A percentile compares a stretch with the other conserved stretches of the same genome.
Conservation (phyloP, 2,888 invertebrate genomes). For the Omphaloscelis lunosa region DNA sequence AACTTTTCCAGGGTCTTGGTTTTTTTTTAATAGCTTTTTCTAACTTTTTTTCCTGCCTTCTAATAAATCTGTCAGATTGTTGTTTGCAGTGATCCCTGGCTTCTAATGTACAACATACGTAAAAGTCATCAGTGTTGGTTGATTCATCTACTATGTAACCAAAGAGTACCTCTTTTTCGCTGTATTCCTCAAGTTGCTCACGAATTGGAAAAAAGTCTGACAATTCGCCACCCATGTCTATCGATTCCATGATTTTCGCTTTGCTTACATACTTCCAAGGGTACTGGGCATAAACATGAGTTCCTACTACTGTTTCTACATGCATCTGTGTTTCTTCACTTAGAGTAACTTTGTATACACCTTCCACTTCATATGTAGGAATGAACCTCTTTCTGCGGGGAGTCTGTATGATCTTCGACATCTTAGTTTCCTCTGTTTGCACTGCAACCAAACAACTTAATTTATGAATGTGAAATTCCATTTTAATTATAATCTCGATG, state of each 20-base stretch:
- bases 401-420: slow-evolving; percentile 68
- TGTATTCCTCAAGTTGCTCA: slow-evolving; percentile 81
- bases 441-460: slow-evolving; percentile 71
- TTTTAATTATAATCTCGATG: slow-evolving; percentile 34
- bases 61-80: slow-evolving; percentile 89
- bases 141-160: slow-evolving; percentile 93
- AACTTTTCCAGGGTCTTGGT: slow-evolving; percentile 90
- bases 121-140: slow-evolving; percentile 92
- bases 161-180: slow-evolving; percentile 88
- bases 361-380: slow-evolving; percentile 90
- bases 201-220: slow-evolving; percentile 85
- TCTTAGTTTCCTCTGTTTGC: slow-evolving; percentile 68
- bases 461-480: background rate
- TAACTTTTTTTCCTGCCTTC: slow-evolving; percentile 90
- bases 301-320: slow-evolving; percentile 92
- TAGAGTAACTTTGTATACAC: slow-evolving; percentile 89
- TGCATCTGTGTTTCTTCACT: slow-evolving; percentile 91
- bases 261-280: slow-evolving; percentile 93
- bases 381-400: slow-evolving; percentile 85
- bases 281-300: slow-evolving; percentile 93
- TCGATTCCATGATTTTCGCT: slow-evolving; percentile 91
- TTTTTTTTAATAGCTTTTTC: slow-evolving; percentile 91
- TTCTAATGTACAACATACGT: slow-evolving; percentile 91
- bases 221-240: slow-evolving; percentile 90
- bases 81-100: slow-evolving; percentile 90